phyloP scores from a whole-genome alignment of 2,888 invertebrate species.

The Entomobrya proxima region DNA sequence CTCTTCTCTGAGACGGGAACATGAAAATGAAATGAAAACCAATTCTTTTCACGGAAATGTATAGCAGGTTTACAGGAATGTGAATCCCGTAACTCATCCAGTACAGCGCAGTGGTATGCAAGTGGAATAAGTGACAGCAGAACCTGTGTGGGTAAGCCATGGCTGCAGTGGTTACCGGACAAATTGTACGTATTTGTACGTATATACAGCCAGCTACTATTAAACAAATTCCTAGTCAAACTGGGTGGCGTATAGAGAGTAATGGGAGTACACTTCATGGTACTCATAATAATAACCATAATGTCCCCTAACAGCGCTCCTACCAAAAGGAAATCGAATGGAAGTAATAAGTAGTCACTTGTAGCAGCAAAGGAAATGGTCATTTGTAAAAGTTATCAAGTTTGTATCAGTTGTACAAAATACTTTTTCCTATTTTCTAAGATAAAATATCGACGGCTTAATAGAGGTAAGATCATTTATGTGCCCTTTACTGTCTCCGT shows the following conservation, averaged over 20 bases:
- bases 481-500: background rate
- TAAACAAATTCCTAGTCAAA: too few species aligned
- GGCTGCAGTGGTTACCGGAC: too few species aligned
- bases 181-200: background rate
- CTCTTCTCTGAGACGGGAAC: too few species aligned
- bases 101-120: too few species aligned
- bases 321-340: slow-evolving; percentile 54
- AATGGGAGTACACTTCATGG: slow-evolving; percentile 5
- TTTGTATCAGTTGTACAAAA: slow-evolving; percentile 9
- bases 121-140: too few species aligned
- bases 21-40: too few species aligned
- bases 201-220: background rate
- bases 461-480: too few species aligned
- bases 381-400: background rate
- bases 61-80: too few species aligned
- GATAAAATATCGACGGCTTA: too few species aligned
- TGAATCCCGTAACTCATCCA: too few species aligned
- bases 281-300: slow-evolving; percentile 51
- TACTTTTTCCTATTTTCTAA: slow-evolving; percentile 35
- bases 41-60: too few species aligned
- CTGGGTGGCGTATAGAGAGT: background rate
- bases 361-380: slow-evolving; percentile 18
- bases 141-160: too few species aligned
- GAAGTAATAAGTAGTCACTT: slow-evolving; percentile 52
- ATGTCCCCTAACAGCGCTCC: slow-evolving; percentile 43